Conservation (phyloP, 1,140 invertebrate species). For the Ceratosolen fusciceps region DNA sequence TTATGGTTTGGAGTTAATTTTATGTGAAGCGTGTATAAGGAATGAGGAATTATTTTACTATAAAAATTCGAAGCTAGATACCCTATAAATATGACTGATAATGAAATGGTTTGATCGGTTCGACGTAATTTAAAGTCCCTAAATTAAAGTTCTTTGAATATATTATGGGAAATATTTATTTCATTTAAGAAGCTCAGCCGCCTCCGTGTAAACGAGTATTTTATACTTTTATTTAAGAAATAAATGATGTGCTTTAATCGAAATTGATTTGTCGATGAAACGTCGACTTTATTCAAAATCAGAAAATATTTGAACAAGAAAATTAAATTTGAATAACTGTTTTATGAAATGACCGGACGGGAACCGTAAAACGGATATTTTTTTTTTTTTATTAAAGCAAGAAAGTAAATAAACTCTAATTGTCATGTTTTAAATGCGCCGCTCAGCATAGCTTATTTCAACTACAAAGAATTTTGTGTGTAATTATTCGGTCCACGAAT, state of each 20-base stretch:
- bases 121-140: not conserved
- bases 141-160: not conserved
- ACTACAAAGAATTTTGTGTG: conserved; percentile 10
- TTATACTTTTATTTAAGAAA: not conserved
- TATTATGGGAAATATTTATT: not conserved
- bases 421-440: not conserved
- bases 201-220: not conserved
- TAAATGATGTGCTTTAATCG: not conserved
- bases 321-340: conserved; percentile 9
- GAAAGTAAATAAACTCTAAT: conserved; percentile 12
- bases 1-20: not conserved
- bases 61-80: not conserved
- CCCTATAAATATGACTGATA: not conserved
- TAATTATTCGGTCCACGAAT: not conserved
- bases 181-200: not conserved
- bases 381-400: not conserved
- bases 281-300: not conserved
- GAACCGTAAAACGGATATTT: not conserved
- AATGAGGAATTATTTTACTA: not conserved
- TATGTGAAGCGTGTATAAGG: too few relatives aligned
- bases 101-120: not conserved
- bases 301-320: not conserved
- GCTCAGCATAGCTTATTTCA: conserved; percentile 9
- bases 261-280: not conserved
- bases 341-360: conserved; percentile 8